Evolutionary conservation across 2,888 invertebrate genomes (phyloP), one percentile per base, ranked within the genome.

Genomic region (Orgyia antiqua): DNA sequence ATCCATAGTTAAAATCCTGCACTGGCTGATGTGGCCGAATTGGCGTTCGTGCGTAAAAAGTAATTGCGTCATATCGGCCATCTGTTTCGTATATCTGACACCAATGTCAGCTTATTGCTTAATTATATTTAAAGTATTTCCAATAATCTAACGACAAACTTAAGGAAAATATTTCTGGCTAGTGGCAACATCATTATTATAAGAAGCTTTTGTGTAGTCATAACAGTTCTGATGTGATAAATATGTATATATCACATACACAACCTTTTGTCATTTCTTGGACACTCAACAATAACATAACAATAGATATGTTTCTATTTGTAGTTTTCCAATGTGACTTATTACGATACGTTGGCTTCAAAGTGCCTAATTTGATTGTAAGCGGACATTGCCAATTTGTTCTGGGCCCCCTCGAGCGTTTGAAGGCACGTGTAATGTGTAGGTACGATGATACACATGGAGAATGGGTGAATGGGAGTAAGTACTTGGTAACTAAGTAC

Each of bases 321-420:
- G 13, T 34, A 31, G 35, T 36, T 46, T 44, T 46, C 44, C 45
- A 52, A 31, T 24, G 29, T 36, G 47, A 50, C 51, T 47, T 51
- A n/a, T 40, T 34, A 41, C 24, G 24, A 8, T 13, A 4, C n/a
- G 50, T 59, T 58, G 54, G 58, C 57, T 51, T 51, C 62, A 49
- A 63, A 57, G 58, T 51, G 56, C 57, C 61, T 67, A 65, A 72
- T 71, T 69, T 66, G 66, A 76, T 76, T 67, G 62, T 70, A 70
- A 74, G 73, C 82, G 83, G 83, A 83, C 68, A 78, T 78, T 50
- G 48, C 63, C 82, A 80, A 79, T 83, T 79, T 71, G 63, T 31
- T 37, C 18, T 42, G 53, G 58, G 55, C 65, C 77, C 77, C 75
- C 67, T 39, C 50, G 49, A 31, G 34, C 33, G 48, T 42, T 50